Evolutionary conservation across 2,113 vertebrate genomes (phyloP).

Genomic region (Myodes glareolus): DNA sequence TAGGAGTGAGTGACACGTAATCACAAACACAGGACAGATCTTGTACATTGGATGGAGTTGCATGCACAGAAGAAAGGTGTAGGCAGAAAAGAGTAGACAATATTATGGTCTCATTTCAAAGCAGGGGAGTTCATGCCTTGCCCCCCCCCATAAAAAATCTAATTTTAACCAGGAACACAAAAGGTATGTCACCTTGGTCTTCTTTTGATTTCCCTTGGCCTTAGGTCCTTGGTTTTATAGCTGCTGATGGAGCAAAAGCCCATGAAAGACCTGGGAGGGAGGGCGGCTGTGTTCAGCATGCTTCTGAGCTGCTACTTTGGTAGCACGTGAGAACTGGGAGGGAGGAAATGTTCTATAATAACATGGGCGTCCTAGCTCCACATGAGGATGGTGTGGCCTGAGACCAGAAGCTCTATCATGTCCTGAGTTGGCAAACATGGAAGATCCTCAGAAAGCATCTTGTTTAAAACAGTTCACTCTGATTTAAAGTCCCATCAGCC

Average conservation of each 20-base stretch:
- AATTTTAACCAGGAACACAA: neutral
- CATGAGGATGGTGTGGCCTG: neutral
- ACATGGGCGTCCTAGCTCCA: neutral
- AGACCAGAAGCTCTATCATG: neutral
- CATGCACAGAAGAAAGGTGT: neutral
- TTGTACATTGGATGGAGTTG: no score
- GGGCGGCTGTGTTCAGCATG: neutral
- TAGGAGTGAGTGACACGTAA: neutral
- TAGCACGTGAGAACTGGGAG: neutral
- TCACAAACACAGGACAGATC: rapidly evolving
- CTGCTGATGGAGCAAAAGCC: neutral
- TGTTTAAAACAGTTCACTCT: neutral
- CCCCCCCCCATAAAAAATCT: neutral
- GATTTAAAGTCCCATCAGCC: neutral
- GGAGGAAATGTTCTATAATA: neutral
- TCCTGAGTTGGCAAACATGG: neutral
- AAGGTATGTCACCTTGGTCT: neutral
- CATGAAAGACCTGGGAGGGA: neutral
- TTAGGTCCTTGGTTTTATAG: neutral
- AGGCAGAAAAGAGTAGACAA: no score
- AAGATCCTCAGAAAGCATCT: neutral
- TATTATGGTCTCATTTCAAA: neutral
- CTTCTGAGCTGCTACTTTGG: neutral
- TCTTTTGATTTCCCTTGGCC: neutral
- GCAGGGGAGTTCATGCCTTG: neutral